A percentile compares a stretch with the other conserved stretches of the same genome.
Conservation (phyloP, 2,888 invertebrate genomes). For the Epirrita christyi region DNA sequence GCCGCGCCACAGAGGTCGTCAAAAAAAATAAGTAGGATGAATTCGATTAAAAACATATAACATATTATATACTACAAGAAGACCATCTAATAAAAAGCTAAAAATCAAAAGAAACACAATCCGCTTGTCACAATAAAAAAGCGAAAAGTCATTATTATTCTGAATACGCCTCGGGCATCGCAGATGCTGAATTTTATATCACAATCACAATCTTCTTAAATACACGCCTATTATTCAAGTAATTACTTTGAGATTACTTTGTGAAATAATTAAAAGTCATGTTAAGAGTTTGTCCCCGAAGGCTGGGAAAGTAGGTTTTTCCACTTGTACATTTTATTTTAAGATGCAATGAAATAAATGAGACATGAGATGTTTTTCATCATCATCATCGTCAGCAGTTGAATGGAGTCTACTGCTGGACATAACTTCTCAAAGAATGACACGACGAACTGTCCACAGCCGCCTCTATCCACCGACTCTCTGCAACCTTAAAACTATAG, state of each 20-base stretch:
- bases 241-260: conserved; percentile 54
- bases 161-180: conserved; percentile 35
- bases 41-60: too few relatives aligned
- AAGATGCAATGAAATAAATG: conserved; percentile 10
- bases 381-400: background rate
- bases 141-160: conserved; percentile 43
- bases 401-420: too few relatives aligned
- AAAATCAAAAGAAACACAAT: conserved; percentile 15
- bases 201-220: conserved; percentile 44
- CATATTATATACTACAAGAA: too few relatives aligned
- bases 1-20: too few relatives aligned
- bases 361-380: conserved; percentile 1
- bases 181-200: conserved; percentile 44
- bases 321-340: conserved; percentile 21
- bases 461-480: too few relatives aligned
- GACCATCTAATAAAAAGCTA: background rate
- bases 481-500: too few relatives aligned
- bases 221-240: conserved; percentile 48
- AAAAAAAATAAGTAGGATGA: too few relatives aligned
- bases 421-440: too few relatives aligned
- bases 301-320: conserved; percentile 23
- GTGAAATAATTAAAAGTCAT: conserved; percentile 54
- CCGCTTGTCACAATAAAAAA: conserved; percentile 26
- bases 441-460: too few relatives aligned
- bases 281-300: conserved; percentile 35